A percentile compares a stretch with the other conserved stretches of the same genome.
Conservation (phyloP, 2,888 invertebrate species). For the Calameuta pallipes region DNA sequence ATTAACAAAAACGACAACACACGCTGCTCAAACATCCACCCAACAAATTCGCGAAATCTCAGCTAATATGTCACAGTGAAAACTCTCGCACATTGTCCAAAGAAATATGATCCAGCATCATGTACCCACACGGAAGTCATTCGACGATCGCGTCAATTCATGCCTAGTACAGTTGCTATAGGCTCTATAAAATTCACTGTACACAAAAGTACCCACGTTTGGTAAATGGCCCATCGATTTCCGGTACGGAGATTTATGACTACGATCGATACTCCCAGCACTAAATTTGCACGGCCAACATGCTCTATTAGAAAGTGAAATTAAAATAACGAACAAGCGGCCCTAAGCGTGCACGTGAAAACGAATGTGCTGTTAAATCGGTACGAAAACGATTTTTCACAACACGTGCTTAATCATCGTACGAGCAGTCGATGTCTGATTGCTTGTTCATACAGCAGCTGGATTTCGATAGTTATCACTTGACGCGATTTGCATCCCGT, state of each 20-base stretch:
- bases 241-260: background rate
- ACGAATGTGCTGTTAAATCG: background rate
- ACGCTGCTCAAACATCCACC: background rate
- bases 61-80: background rate
- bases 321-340: background rate
- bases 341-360: background rate
- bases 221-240: background rate
- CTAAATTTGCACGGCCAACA: background rate
- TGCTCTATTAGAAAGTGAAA: background rate
- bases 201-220: background rate
- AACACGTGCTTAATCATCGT: background rate
- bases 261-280: background rate
- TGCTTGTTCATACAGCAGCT: background rate
- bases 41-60: conserved; percentile 2
- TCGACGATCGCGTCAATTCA: background rate
- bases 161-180: background rate
- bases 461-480: background rate
- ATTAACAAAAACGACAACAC: conserved; percentile 1
- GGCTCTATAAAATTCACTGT: background rate
- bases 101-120: background rate
- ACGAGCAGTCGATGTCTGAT: background rate
- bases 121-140: background rate
- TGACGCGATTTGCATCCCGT: background rate
- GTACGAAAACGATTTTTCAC: background rate
- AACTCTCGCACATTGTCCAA: background rate